Base-by-base conservation (phyloP, 2,888 invertebrate genomes). In the Hirtodrosophila confusa region DNA sequence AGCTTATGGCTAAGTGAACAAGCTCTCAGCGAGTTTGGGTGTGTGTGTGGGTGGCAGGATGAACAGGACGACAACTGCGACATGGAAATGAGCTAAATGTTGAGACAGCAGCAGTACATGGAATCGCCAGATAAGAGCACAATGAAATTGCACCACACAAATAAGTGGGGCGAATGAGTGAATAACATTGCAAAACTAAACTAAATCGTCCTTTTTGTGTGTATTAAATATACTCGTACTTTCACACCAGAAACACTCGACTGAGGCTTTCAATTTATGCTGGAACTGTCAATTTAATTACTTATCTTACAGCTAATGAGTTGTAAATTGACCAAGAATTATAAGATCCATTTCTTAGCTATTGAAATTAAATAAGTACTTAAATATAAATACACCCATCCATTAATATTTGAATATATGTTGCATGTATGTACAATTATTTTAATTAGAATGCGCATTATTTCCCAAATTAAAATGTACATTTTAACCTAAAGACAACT, bases 1-100 rank as follows among this genome's bases (percentile, higher is more conserved):
- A 78, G 82, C 79, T 64, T 78, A 68, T 78, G 77, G 76, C 82
- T 55, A 82, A 82, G 66, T 67, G 76, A 78, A 75, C 72, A 78
- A 69, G 75, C 67, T n/a, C 48, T 48, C 56, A 68, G 63, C 47
- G 56, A 45, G 55, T 40, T 8, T 24, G 44, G 56, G 39, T 65
- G 51, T 33, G 40, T 49, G 49, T 33, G 40, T 31, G 29, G 50
- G 43, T 24, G 48, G 8, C 11, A 39, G 36, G 10, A 23, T 48
- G 39, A 35, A 10, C 50, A 50, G 37, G 43, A 44, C 24, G 29
- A 11, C n/a, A 9, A 47, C 44, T 39, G 17, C 41, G 43, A 44
- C 75, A 61, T 58, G 56, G 44, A 60, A 69, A 72, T 73, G 44
- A 56, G 44, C 54, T 51, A 58, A 51, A 44, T 27, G 29, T 35